phyloP scores from a whole-genome alignment of 2,797 vertebrate species.

The Galaxias olidus region DNA sequence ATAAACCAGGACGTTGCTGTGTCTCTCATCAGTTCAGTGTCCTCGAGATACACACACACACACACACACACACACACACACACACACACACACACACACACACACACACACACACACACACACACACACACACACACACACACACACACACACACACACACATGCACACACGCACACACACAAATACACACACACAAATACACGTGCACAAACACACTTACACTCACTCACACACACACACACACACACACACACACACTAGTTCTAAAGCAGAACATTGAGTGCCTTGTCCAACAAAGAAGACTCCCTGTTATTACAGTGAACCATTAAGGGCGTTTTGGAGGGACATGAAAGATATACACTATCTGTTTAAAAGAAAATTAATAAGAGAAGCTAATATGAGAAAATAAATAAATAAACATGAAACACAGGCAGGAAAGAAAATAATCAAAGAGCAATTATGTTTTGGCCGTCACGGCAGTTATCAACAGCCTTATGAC shows the following conservation, averaged over 20 bases:
- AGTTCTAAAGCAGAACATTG: constrained; percentile 22
- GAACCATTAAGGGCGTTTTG: constrained; percentile 16
- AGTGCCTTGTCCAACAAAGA: constrained; percentile 21
- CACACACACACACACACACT: constrained; percentile 10
- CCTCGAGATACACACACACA: constrained; percentile 25
- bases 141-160: constrained; percentile 10
- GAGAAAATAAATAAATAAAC: too few relatives aligned
- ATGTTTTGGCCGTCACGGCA: too few relatives aligned
- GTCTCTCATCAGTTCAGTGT: constrained; percentile 48
- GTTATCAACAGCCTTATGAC: too few relatives aligned
- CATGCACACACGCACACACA: not conserved
- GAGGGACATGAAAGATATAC: constrained; percentile 24
- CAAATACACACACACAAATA: not conserved
- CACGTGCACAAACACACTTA: not conserved
- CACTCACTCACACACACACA: constrained; percentile 12
- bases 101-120: not conserved
- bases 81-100: not conserved
- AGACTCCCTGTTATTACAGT: constrained; percentile 32
- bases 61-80: constrained; percentile 7
- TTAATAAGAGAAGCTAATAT: too few relatives aligned
- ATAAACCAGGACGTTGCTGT: constrained; percentile 53
- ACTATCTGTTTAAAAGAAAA: too few relatives aligned
- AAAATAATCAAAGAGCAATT: too few relatives aligned
- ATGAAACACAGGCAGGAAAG: too few relatives aligned
- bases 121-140: constrained; percentile 16